Evolutionary conservation across 1,140 invertebrate species (phyloP).

Genomic region (Aphaenogaster ashmeadi): DNA sequence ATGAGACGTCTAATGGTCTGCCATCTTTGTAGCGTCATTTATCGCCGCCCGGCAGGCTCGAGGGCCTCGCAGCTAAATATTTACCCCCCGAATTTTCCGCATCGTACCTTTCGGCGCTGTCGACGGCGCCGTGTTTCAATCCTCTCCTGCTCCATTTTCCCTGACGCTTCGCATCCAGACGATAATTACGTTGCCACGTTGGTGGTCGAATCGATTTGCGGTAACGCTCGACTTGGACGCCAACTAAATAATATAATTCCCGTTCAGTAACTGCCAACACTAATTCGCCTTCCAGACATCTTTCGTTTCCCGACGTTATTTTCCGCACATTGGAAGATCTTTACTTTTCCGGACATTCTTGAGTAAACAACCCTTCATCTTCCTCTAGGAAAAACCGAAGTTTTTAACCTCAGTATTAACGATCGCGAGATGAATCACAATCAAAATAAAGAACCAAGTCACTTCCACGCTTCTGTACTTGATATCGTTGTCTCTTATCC

Average conservation of each 20-base stretch:
- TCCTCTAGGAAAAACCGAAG: not conserved
- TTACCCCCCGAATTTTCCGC: conserved; percentile 37
- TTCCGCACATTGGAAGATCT: not conserved
- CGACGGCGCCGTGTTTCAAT: not conserved
- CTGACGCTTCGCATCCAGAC: conserved; percentile 21
- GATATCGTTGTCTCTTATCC: not conserved
- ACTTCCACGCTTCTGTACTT: not conserved
- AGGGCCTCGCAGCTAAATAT: conserved; percentile 65
- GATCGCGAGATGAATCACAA: not conserved
- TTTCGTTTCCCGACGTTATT: not conserved
- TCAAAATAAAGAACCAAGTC: not conserved
- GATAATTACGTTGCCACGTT: conserved; percentile 41
- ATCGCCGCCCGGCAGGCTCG: not conserved
- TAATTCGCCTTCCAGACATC: not conserved
- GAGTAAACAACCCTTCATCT: conserved; percentile 14
- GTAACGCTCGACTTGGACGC: not conserved
- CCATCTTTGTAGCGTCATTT: conserved; percentile 70
- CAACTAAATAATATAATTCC: conserved; percentile 26
- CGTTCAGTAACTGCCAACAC: not conserved
- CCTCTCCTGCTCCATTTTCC: conserved; percentile 49
- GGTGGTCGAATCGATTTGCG: conserved; percentile 31
- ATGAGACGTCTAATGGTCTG: conserved; percentile 68
- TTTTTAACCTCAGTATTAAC: conserved; percentile 12
- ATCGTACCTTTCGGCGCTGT: conserved; percentile 13
- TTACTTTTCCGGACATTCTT: not conserved